Conservation (phyloP, 2,888 invertebrate species). For the Lissocephala sabroskyi region DNA sequence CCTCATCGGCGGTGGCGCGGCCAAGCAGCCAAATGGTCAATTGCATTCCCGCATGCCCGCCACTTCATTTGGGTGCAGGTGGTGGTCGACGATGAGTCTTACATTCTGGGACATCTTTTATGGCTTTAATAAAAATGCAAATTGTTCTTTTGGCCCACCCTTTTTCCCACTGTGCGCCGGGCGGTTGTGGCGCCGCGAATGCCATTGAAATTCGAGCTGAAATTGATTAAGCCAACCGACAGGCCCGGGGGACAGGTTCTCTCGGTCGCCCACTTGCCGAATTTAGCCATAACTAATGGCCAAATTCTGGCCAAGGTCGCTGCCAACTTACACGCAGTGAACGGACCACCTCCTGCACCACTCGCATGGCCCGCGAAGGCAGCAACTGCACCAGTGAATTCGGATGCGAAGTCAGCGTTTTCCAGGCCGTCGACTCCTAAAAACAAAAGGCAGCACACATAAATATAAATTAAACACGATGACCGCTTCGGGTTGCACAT, state of each 20-base stretch:
- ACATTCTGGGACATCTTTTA: too few species aligned
- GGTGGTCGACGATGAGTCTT: too few species aligned
- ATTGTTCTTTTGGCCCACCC: too few species aligned
- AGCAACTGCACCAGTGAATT: constrained; percentile 70
- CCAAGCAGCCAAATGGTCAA: too few species aligned
- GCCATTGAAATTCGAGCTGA: constrained; percentile 33
- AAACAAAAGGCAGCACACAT: constrained; percentile 15
- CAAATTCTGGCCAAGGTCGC: too few species aligned
- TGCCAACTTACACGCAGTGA: constrained; percentile 68
- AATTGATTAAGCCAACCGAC: constrained; percentile 19
- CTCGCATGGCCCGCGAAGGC: constrained; percentile 72
- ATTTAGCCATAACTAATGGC: too few species aligned
- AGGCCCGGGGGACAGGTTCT: too few species aligned
- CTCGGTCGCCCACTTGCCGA: too few species aligned
- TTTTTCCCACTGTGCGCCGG: too few species aligned
- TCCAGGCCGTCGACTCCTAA: constrained; percentile 72
- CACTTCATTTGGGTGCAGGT: background rate
- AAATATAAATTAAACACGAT: background rate
- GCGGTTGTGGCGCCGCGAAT: too few species aligned
- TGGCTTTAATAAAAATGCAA: too few species aligned
- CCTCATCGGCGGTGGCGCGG: constrained; percentile 8
- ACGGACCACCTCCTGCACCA: constrained; percentile 72
- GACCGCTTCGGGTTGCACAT: background rate
- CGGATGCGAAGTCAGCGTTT: constrained; percentile 71
- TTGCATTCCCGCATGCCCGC: background rate